Evolutionary conservation across 2,797 vertebrate species (phyloP), one percentile per base, ranked within the genome.

Genomic region (Microctenopoma stevenorrisi): DNA sequence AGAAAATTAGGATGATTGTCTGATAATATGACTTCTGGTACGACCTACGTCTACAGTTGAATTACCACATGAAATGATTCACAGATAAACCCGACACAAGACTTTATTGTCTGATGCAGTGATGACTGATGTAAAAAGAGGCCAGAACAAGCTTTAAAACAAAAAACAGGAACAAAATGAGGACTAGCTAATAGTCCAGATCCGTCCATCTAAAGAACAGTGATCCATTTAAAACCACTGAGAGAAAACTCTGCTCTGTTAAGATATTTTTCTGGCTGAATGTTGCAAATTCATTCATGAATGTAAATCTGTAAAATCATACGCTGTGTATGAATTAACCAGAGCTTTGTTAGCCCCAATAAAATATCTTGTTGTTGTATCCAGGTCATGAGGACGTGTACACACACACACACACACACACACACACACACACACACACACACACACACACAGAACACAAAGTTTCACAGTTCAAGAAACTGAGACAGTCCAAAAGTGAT

Each of bases 401-500:
- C 2, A 62, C 16, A 60, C 48, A 48, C 64, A 22, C 2, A 62
- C 16, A 60, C 48, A 48, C 64, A 37, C 50, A 73, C 28, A 33
- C 37, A 68, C 56, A 68, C 16, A 63, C 44, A 53, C 64, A 37
- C 50, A 73, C 28, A 54, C 35, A 48, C 49, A 14, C 5, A 33
- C 52, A 57, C 38, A 69, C 57, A 64, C 46, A 62, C 55, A 70
- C 72, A 22, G 14, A 2, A 51, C 68, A 54, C 74, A 60, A 68
- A 59, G 30, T 46, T 64, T 64, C 70, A 52, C 64, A 78, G 68
- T 70, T 69, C 51, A 73, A 79, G 64, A 8, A 3, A 47, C 46
- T 9, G n/a, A 74, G 68, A 78, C 76, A 72, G 78, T 85, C 72
- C 78, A 87, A 74, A 84, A 22, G 86, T 90, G 88, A 90, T 91